phyloP scores from a whole-genome alignment of 2,113 vertebrate genomes.

The Leptocoma aspasia region DNA sequence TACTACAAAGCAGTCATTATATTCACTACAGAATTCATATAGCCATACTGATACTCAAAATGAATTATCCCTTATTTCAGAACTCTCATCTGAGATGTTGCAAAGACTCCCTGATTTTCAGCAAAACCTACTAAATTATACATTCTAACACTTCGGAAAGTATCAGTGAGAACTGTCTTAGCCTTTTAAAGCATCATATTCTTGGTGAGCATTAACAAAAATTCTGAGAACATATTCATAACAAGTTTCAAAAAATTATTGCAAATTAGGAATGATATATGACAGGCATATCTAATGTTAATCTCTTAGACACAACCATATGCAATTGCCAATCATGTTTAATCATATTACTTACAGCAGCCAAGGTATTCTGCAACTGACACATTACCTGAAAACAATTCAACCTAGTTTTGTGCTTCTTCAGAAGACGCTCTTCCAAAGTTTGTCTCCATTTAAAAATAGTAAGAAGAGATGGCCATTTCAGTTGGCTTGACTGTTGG shows the following conservation, averaged over 20 bases:
- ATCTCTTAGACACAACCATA: not conserved
- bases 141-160: not conserved
- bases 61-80: not conserved
- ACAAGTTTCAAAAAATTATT: not conserved
- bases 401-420: slow-evolving; percentile 41
- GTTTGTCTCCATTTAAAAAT: slow-evolving; percentile 72
- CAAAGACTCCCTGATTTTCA: not conserved
- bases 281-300: not conserved
- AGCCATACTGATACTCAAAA: not conserved
- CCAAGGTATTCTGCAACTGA: not conserved
- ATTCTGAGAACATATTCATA: not conserved
- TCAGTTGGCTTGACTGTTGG: slow-evolving; percentile 57
- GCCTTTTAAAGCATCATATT: not conserved
- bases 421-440: slow-evolving; percentile 67
- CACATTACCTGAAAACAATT: slow-evolving; percentile 70
- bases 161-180: not conserved
- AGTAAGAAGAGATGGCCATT: slow-evolving; percentile 67
- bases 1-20: not conserved
- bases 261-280: not conserved
- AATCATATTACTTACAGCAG: not conserved
- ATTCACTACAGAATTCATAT: not conserved
- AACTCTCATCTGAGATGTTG: not conserved
- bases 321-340: not conserved
- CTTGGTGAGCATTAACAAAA: not conserved
- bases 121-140: not conserved